Base-by-base conservation (phyloP, 2,113 vertebrate genomes). In the Hucho hucho region DNA sequence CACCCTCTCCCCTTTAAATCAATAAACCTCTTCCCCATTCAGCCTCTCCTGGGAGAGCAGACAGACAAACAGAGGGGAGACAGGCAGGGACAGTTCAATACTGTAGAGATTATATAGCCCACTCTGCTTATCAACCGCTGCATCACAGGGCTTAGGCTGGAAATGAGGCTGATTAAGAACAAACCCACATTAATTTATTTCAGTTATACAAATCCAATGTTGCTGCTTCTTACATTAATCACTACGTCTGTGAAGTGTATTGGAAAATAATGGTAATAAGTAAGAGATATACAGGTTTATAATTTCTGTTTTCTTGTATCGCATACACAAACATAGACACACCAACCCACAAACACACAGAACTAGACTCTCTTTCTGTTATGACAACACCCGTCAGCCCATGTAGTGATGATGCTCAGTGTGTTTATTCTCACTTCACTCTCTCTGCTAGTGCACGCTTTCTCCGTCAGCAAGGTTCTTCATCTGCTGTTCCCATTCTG, bases 1-100 rank as follows among this genome's bases (percentile, higher is more conserved):
- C 70, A 32, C 49, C 53, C 59, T 78, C 69, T 68, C 18, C 64
- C 43, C 72, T 72, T 28, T 6, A 11, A 32, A 81, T 81, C 75
- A 61, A 78, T 81, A 75, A 64, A 63, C 47, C 47, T 72, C 37
- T 32, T 28, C 61, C 79, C 75, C 66, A 64, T 66, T 22, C 72
- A 77, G 75, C 64, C 59, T 81, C 75, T 75, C 75, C 63, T 63
- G 75, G 64, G 79, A 77, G 70, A 70, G 49, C 32, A 58, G 26
- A 18, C 65, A 37, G 29, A 7, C 28, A 20, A 67, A 67, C 16
- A 67, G 29, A 67, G 6, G 29, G 65, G 28, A 65, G 25, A 7
- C 2, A 25, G 25, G n/a, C 24, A 13, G 64, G 64, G 28, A 18
- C 64, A 66, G 65, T 18, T 67, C 65, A 67, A 67, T 67, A 67